Evolutionary conservation across 2,888 invertebrate genomes (phyloP), one percentile per base, ranked within the genome.

Genomic region (Halocaridina rubra): DNA sequence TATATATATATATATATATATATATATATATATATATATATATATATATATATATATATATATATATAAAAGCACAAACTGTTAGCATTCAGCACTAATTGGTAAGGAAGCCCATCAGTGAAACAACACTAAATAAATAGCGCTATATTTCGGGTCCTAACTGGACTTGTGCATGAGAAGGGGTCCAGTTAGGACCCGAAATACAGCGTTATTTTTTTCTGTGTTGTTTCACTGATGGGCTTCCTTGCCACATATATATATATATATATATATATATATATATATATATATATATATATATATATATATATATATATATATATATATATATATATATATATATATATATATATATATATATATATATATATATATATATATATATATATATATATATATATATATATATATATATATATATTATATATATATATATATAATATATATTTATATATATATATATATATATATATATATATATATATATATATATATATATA

Each of bases 331-430:
- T 39, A 46, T 39, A 74, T 39, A 74, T 22, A 74, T 39, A 74
- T 33, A 78, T 79, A 46, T 19, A 80, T 79, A 71, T 22, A 80
- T 24, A 72, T 33, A 71, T 78, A 67, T 3, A 67, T 59, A 64
- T 57, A 76, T 76, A 80, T 78, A 33, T 80, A 80, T 81, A 39
- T 53, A 67, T 77, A 67, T 77, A 67, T 30, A 78, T 46, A 29
- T 80, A 19, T 64, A 22, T 27, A 78, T 22, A 61, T 22, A 19
- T 61, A 39, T 13, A 39, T 39, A 39, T 39, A 39, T 39, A 39
- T 39, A 39, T 39, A 39, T 39, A 39, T 39, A 39, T 16, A 2
- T 30, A 39, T 24, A 77, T 29, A 79, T 78, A 79, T 30, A 7
- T 39, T 8, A 13, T 32, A 39, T 39, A 39, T 39, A 8, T 39